Conservation (phyloP, 2,797 vertebrate species). For the Cynopterus sphinx region DNA sequence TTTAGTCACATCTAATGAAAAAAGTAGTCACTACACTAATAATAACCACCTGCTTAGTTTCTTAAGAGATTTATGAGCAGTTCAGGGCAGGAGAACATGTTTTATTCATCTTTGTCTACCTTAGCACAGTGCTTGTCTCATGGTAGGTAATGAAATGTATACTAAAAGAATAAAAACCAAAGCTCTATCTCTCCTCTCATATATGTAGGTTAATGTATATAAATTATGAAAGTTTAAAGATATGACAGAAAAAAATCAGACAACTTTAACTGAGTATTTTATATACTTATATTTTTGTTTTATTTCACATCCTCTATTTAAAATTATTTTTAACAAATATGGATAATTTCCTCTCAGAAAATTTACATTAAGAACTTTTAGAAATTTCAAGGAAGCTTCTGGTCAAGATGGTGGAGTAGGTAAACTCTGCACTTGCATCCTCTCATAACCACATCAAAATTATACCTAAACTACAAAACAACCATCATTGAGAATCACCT, state of each 20-base stretch:
- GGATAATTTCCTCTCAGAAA: conserved; percentile 32
- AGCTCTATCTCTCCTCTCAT: neutral
- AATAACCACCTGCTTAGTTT: neutral
- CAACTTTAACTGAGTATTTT: conserved; percentile 18
- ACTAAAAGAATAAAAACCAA: neutral
- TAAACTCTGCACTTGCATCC: too few relatives aligned
- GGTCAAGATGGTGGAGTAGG: too few relatives aligned
- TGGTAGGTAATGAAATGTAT: neutral
- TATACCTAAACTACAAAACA: too few relatives aligned
- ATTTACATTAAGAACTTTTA: conserved; percentile 5
- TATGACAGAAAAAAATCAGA: neutral
- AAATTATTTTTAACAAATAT: conserved; percentile 19
- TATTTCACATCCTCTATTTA: conserved; percentile 35
- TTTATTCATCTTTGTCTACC: neutral
- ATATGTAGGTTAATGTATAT: neutral
- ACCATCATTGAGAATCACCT: too few relatives aligned
- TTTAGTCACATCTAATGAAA: neutral
- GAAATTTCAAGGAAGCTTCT: neutral
- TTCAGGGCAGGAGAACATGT: neutral
- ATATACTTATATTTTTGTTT: neutral
- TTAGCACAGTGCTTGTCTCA: neutral
- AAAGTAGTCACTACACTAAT: neutral
- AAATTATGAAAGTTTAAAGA: conserved; percentile 36
- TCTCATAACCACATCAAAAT: too few relatives aligned
- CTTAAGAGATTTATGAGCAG: neutral